Conservation (phyloP, 2,113 vertebrate species). For the Burhinus oedicnemus region DNA sequence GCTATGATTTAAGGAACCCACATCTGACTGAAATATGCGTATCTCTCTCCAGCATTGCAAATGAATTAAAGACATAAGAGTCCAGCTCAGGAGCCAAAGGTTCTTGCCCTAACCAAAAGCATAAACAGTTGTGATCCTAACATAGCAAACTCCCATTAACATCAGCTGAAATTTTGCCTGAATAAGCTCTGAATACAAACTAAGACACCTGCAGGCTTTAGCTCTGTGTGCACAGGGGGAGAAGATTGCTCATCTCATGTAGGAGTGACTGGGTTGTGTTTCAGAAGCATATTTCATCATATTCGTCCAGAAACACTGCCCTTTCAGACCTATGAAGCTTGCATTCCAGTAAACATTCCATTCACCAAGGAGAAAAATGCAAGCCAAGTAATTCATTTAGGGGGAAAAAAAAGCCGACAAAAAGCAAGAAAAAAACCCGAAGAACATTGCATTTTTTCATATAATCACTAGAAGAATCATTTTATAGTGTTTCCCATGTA, state of each 20-base stretch:
- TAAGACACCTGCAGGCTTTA: not conserved
- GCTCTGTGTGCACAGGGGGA: not conserved
- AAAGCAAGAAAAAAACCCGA: not conserved
- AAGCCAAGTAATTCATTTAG: not conserved
- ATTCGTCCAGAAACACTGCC: not conserved
- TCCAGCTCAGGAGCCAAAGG: not conserved
- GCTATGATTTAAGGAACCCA: not conserved
- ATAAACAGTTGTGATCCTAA: not conserved
- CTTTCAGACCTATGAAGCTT: conserved; percentile 15
- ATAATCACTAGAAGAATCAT: conserved; percentile 42
- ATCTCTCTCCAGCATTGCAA: not conserved
- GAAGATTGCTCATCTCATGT: not conserved
- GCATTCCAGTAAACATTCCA: not conserved
- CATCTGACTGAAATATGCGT: not conserved
- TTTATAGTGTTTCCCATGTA: conserved; percentile 52
- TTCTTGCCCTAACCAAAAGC: not conserved
- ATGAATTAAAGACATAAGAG: not conserved
- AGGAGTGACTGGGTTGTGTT: not conserved
- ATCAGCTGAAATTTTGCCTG: not conserved
- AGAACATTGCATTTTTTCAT: conserved; percentile 28
- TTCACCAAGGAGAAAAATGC: conserved; percentile 10
- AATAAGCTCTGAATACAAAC: not conserved
- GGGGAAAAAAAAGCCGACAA: fast-evolving
- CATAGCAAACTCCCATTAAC: not conserved
- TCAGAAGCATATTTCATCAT: not conserved